Base-by-base conservation (phyloP, 1,140 invertebrate genomes). In the Bathynomus jamesi region DNA sequence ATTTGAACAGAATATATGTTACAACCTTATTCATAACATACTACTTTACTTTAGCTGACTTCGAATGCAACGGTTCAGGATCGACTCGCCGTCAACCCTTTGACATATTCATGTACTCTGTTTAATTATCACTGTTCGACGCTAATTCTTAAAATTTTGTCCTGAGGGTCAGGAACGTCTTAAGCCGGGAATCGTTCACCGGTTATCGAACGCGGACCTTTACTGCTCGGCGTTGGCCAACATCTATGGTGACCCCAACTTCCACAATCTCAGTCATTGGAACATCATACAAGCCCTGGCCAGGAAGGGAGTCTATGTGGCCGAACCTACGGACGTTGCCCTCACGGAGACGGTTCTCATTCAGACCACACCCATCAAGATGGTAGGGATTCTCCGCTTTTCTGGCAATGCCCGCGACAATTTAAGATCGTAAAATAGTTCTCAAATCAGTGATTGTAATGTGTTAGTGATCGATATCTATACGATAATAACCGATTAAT, bases 201-300 rank as follows among this genome's bases (percentile, higher is more conserved):
- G 89, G 28, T 84, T 99, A 78, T 93, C 94, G 73, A 97, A 92
- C 85, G 95, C 95, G 74, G 95, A 98, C 82, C 85, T 98, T 24
- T 99, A 99, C 85, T 96, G 95, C 83, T 86, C 94, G 82, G 95
- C 95, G 62, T 85, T 98, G 81, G 90, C 92, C 76, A 96, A 95
- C 84, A 95, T 99, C 83, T 98, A 98, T 83, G 93, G 92, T 65
- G 95, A 99, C 85, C 94, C 93, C 69, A 94, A 95, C 83, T 95
- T 94, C 83, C 90, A 95, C 84, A 94, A 92, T 84, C 87, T 96
- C 73, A 95, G 94, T 85, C 94, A 98, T 83, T 92, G 90, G 87
- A 92, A 93, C 79, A 82, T 84, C 62, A 81, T 85, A 27, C 93
- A 96, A 84, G 93, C 93, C 67, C 85, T 99, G 73, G 89, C 91